A percentile compares a stretch with the other conserved stretches of the same genome.
Evolutionary conservation across 2,888 invertebrate genomes (phyloP).

Genomic region (Chymomyza procnemis): DNA sequence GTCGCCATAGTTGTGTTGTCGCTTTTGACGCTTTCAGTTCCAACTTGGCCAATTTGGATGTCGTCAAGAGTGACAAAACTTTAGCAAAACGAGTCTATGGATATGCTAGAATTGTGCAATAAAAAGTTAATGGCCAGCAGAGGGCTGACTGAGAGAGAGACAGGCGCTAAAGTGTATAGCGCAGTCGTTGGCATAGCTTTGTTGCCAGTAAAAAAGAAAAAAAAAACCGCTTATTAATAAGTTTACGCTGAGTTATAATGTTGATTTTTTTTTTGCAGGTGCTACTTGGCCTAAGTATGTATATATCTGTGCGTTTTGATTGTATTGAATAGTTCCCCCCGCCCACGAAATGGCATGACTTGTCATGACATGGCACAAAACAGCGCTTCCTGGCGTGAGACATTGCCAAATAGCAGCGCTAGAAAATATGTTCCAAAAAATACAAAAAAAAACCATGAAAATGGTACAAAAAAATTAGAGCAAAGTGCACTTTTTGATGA

Average conservation of each 20-base stretch:
- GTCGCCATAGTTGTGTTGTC: constrained; percentile 12
- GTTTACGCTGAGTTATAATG: constrained; percentile 54
- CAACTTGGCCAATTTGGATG: constrained; percentile 70
- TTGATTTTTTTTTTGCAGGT: constrained; percentile 25
- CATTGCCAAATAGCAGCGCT: constrained; percentile 15
- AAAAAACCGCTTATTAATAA: constrained; percentile 69
- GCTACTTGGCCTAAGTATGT: neutral
- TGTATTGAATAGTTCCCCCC: constrained; percentile 13
- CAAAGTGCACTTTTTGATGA: constrained; percentile 71
- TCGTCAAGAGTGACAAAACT: constrained; percentile 54
- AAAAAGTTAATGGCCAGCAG: too few species aligned
- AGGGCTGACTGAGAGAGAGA: too few species aligned
- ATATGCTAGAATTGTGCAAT: neutral
- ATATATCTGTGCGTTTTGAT: neutral
- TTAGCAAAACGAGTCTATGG: constrained; percentile 32
- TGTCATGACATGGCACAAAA: constrained; percentile 44
- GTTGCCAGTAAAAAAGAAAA: constrained; percentile 65
- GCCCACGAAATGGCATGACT: constrained; percentile 61
- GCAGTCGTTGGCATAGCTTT: too few species aligned
- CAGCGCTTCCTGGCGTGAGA: constrained; percentile 25
- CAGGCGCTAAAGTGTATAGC: too few species aligned
- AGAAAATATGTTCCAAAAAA: constrained; percentile 6
- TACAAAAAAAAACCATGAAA: constrained; percentile 1
- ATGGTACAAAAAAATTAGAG: constrained; percentile 53
- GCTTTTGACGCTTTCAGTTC: constrained; percentile 44